These are phyloP conservation scores for Ornithoptera priamus DNA, from an alignment of 2,888 invertebrate genomes.

Conservation along the genomic window DNA sequence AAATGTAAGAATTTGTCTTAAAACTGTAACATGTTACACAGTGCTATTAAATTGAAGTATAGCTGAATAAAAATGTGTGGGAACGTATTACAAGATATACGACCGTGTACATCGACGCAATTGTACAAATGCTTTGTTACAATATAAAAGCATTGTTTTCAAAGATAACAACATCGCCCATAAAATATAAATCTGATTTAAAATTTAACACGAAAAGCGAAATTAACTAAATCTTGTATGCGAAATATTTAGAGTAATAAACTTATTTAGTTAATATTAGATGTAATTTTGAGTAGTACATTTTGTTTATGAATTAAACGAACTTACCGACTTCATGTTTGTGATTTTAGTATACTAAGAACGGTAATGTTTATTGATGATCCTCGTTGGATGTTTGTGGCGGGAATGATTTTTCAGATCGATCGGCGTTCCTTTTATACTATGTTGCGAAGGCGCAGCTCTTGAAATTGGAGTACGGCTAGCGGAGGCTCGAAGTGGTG, in stretches of 20 bases:
- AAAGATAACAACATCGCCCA: conserved; percentile 12
- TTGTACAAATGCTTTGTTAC: conserved; percentile 25
- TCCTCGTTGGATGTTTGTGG: conserved; percentile 67
- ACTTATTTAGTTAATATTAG: no score
- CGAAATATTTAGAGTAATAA: no score
- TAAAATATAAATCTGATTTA: conserved; percentile 7
- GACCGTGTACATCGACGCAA: conserved; percentile 13
- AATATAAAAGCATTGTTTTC: conserved; percentile 28
- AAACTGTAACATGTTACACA: conserved; percentile 23
- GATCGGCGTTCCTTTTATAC: conserved; percentile 69
- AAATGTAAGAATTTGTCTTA: conserved; percentile 12
- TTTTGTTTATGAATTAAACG: conserved; percentile 23
- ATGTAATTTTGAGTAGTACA: neutral
- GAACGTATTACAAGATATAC: conserved; percentile 22
- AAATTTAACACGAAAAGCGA: conserved; percentile 11
- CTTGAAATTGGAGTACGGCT: conserved; percentile 70
- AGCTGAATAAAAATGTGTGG: conserved; percentile 27
- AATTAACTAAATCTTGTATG: no score
- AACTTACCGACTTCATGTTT: conserved; percentile 76
- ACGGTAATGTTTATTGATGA: conserved; percentile 47
- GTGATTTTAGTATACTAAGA: conserved; percentile 39
- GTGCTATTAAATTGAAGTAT: conserved; percentile 18
- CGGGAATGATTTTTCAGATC: conserved; percentile 77
- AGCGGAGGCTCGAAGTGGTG: conserved; percentile 38
- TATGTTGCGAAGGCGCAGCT: conserved; percentile 51